These are phyloP conservation scores for Tholera decimalis DNA, from an alignment of 2,888 invertebrate genomes.

Conservation along the genomic window DNA sequence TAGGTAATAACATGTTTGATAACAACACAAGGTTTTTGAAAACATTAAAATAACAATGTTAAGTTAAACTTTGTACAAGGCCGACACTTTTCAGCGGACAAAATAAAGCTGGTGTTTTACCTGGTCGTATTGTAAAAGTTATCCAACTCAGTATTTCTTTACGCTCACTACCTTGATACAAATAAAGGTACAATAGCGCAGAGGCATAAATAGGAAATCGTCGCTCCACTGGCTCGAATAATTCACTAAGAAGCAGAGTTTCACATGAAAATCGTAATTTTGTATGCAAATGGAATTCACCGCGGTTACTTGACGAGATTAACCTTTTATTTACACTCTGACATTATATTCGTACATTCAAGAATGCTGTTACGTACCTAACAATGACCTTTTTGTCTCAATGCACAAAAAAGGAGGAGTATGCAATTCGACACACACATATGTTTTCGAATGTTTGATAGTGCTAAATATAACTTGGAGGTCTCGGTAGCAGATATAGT, in stretches of 20 bases:
- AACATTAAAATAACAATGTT: not conserved
- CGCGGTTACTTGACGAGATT: slow-evolving; percentile 75
- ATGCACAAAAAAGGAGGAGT: slow-evolving; percentile 52
- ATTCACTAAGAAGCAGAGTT: slow-evolving; percentile 86
- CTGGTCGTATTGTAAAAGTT: slow-evolving; percentile 67
- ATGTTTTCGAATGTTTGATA: slow-evolving; percentile 26
- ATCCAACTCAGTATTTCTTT: slow-evolving; percentile 81
- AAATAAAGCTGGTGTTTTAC: slow-evolving; percentile 36
- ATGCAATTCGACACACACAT: slow-evolving; percentile 27
- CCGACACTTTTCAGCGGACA: slow-evolving; percentile 35
- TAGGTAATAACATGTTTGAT: no score
- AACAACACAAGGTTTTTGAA: not conserved
- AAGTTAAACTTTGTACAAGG: slow-evolving; percentile 11
- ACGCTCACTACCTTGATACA: slow-evolving; percentile 84
- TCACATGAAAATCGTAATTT: slow-evolving; percentile 89
- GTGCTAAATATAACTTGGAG: slow-evolving; percentile 21
- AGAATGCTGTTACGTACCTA: slow-evolving; percentile 56
- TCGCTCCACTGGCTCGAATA: slow-evolving; percentile 89
- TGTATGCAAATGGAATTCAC: slow-evolving; percentile 87
- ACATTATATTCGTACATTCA: slow-evolving; percentile 65
- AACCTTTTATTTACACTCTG: slow-evolving; percentile 73
- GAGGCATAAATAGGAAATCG: slow-evolving; percentile 88
- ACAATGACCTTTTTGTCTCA: slow-evolving; percentile 62
- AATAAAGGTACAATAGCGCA: slow-evolving; percentile 86
- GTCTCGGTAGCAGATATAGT: slow-evolving; percentile 7